Base-by-base conservation (phyloP, 2,797 vertebrate species). In the Sebastes oblongus region DNA sequence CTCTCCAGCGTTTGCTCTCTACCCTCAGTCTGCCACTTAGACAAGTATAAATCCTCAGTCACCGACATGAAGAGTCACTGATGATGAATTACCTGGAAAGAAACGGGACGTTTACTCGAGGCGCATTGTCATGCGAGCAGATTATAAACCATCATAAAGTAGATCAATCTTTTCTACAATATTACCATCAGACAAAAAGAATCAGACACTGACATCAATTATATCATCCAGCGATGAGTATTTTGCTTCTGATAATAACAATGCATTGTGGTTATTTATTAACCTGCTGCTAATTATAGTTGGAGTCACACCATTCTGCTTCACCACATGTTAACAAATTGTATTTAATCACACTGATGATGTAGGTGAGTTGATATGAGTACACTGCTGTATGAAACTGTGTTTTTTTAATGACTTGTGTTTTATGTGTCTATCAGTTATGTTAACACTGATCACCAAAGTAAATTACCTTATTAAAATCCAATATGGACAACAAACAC, bases 31-130 rank as follows among this genome's bases (percentile, higher is more conserved):
- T 36, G 46, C 62, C 9, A 39, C 54, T 69, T 42, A 39, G 70
- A 74, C 27, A 60, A 56, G 54, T 20, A 68, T 59, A 58, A 64
- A 75, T 66, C 60, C 11, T 72, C 20, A 29, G 18, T 83, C 59
- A 54, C 36, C 9, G 18, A 70, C 55, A 69, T 56, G 56, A 75
- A 25, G 66, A 75, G 50, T 30, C 66, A 30, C 2, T 55, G 60
- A 66, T 78, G 66, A 83, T 78, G 60, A 75, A 75, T 60, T 54
- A 55, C 39, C 2, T 8, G 72, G 60, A 61, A 56, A 54, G 12
- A 62, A 59, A 22, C 1, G 10, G 7, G 25, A 22, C 2, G 4
- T 59, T 62, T 22, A 27, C 11, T 72, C 22, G 5, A 66, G 52
- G 30, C 30, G 25, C 39, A 60, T 12, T 55, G 18, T 61, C 42